Conservation (phyloP, 2,888 invertebrate genomes). For the Sinotaia quadrata region DNA sequence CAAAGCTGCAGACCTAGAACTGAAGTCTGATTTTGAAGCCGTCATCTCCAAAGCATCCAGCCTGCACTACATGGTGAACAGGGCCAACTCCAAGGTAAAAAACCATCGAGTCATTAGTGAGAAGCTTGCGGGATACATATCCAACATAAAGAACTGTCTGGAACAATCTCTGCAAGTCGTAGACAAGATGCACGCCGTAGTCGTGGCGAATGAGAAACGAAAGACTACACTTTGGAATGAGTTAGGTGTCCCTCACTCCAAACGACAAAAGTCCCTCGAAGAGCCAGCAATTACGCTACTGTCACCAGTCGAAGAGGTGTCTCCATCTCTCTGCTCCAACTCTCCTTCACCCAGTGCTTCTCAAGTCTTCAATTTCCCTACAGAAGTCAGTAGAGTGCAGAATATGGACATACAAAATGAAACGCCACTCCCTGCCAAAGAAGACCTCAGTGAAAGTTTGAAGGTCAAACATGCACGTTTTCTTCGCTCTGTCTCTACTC, state of each 20-base stretch:
- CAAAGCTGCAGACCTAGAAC: slow-evolving; percentile 22
- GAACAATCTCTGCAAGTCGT: not conserved
- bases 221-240: slow-evolving; percentile 1
- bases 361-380: no score
- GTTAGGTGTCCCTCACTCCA: slow-evolving; percentile 5
- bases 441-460: no score
- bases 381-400: no score
- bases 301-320: no score
- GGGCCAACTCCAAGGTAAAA: slow-evolving; percentile 8
- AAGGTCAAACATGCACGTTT: no score
- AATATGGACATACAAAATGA: no score
- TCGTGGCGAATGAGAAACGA: slow-evolving; percentile 4
- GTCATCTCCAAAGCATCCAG: slow-evolving; percentile 22
- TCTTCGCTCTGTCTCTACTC: no score
- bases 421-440: no score
- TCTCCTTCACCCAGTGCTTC: no score
- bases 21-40: slow-evolving; percentile 26
- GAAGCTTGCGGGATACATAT: slow-evolving; percentile 17
- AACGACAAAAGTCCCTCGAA: not conserved
- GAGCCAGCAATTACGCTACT: not conserved
- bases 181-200: not conserved
- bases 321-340: no score
- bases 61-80: slow-evolving; percentile 15
- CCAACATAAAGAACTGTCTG: slow-evolving; percentile 3
- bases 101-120: slow-evolving; percentile 1